Evolutionary conservation across 2,797 vertebrate species (phyloP).

Genomic region (Acipenser oxyrinchus): DNA sequence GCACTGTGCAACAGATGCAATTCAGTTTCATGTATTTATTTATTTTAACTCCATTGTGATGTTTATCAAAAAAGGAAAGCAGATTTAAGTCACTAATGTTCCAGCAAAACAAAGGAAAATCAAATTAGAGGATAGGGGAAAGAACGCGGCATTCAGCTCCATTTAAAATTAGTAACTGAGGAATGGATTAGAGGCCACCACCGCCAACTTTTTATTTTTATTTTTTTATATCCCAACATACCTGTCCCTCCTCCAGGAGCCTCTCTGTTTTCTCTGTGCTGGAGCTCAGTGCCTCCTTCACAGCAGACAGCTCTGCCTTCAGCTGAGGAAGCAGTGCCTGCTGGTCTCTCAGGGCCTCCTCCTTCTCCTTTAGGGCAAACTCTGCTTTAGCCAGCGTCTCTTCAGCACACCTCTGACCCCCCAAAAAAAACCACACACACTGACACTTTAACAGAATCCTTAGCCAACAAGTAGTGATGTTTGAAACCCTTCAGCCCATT

Average conservation of each 20-base stretch:
- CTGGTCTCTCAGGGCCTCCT: slow-evolving; percentile 35
- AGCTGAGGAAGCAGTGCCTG: too few species aligned
- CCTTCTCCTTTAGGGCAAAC: slow-evolving; percentile 48
- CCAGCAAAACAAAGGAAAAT: neutral
- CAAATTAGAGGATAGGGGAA: neutral
- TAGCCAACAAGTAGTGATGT: too few species aligned
- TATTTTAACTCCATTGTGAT: too few species aligned
- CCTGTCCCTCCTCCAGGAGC: slow-evolving; percentile 57
- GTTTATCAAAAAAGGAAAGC: neutral
- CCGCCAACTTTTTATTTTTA: too few species aligned
- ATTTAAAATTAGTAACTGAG: too few species aligned
- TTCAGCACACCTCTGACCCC: slow-evolving; percentile 55
- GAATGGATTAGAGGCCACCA: too few species aligned
- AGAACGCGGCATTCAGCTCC: too few species aligned
- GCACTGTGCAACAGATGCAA: neutral
- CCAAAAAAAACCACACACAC: neutral
- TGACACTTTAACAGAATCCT: too few species aligned
- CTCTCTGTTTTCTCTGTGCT: slow-evolving; percentile 53
- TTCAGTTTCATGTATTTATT: neutral
- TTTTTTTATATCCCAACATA: slow-evolving; percentile 20
- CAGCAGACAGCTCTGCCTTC: slow-evolving; percentile 46
- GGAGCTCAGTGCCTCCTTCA: slow-evolving; percentile 50
- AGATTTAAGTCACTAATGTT: neutral
- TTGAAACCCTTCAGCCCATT: too few species aligned
- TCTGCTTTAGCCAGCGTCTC: slow-evolving; percentile 60